Base-by-base conservation (phyloP, 2,113 vertebrate species). In the Polypterus senegalus region DNA sequence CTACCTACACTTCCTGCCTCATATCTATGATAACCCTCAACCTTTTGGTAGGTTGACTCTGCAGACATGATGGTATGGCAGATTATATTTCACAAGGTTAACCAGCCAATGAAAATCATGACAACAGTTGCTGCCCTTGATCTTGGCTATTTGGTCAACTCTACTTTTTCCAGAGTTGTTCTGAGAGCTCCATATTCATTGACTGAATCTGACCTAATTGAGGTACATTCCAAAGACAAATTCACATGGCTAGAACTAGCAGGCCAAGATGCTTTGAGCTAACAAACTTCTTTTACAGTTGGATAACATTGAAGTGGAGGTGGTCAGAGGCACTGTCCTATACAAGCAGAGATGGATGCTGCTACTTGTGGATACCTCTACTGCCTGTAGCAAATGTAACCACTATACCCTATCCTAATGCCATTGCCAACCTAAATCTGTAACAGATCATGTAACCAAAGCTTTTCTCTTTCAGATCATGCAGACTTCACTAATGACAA, bases 151-250 rank as follows among this genome's bases (percentile, higher is more conserved):
- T 61, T 61, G 54, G 27, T 76, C 53, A 66, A 62, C 2, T 9
- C 54, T 5, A 65, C 60, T 0, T 58, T 52, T 59, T 65, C 67
- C 3, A 65, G 9, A 7, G 62, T 79, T 45, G 5, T 47, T 8
- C 63, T 81, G 46, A 74, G 73, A 66, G 68, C 63, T 27, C 11
- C 58, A 61, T 76, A 73, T 63, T 66, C 68, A 44, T 73, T 75
- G 49, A 57, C 61, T 46, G 58, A 66, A 46, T 76, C 74, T 1
- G 66, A 64, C 27, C 27, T 27, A 27, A 27, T 27, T 27, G 27
- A 27, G 27, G 27, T 27, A 27, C 27, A 27, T 27, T 27, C 27
- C 27, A 27, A 27, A 27, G 27, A 27, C 27, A 1, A 27, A 27
- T 27, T 27, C 27, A 27, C 27, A 27, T 27, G 27, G 27, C 27